Base-by-base conservation (phyloP, 2,888 invertebrate genomes). In the Ptychoptera albimana region DNA sequence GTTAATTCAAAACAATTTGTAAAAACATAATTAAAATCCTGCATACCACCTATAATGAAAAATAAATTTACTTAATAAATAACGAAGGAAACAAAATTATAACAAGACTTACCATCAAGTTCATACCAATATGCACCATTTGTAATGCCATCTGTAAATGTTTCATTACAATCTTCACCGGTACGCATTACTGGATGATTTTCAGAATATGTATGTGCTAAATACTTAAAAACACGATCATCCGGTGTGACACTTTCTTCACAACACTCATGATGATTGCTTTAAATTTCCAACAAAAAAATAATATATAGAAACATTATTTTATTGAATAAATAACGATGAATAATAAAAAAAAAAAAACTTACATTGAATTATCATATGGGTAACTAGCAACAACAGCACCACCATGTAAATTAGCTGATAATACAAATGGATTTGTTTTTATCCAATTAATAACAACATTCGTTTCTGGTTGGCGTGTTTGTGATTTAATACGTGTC, bases 311-410 rank as follows among this genome's bases (percentile, higher is more conserved):
- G 7, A n/a, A 37, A 37, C 6, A 38, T 15, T 13, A 37, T 35
- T 14, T 37, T 35, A 6, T 34, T 36, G n/a, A 30, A 13, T 29
- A 30, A 35, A n/a, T n/a, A 44, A 40, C 37, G 36, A 36, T n/a
- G 40, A 14, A 15, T 30, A 14, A 6, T 8, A 31, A n/a, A 49
- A 13, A 15, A 23, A 35, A 32, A 37, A n/a, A 46, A 44, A 61
- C 64, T 66, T 68, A 84, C 85, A 72, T 72, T 12, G 82, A 80
- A 61, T 89, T 82, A 64, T 93, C 96, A 58, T 76, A 99, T 0
- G 98, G 98, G 67, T 96, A 98, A 63, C 96, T 97, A 43, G 94
- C 96, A 2, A 98, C 97, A 1, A 98, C 73, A 32, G 96, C 91
- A 2, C 94, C 94, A n/a, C 92, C 94, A 60, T 94, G 94, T 41